A percentile compares a stretch with the other conserved stretches of the same genome.
phyloP scores from a whole-genome alignment of 2,888 invertebrate genomes.

The Dicyrtoma fusca region DNA sequence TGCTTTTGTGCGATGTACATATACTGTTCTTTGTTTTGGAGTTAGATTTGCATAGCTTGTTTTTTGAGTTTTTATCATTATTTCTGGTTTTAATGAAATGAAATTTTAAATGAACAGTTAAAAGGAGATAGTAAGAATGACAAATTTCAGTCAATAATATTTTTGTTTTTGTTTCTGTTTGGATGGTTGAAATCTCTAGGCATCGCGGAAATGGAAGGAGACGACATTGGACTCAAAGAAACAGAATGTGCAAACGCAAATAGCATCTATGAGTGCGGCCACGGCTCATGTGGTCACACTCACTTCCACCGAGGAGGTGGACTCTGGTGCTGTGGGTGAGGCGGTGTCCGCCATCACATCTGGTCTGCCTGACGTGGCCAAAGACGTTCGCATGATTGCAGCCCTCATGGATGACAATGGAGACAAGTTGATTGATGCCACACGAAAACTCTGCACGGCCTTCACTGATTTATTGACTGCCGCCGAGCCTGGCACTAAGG shows the following conservation, averaged over 20 bases:
- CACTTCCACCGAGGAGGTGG: constrained; percentile 83
- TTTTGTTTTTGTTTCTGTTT: background rate
- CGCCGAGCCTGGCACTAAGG: constrained; percentile 91
- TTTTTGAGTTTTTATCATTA: too few relatives aligned
- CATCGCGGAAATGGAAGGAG: constrained; percentile 91
- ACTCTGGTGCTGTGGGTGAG: constrained; percentile 94
- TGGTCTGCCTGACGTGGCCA: constrained; percentile 94
- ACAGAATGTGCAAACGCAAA: constrained; percentile 94
- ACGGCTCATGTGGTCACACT: constrained; percentile 95
- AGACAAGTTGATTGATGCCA: constrained; percentile 86
- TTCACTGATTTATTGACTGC: constrained; percentile 93
- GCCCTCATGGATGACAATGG: constrained; percentile 91
- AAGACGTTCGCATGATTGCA: constrained; percentile 92
- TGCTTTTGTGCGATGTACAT: background rate
- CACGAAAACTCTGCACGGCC: constrained; percentile 86
- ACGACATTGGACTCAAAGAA: constrained; percentile 91
- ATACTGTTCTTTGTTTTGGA: background rate
- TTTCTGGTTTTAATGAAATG: too few relatives aligned
- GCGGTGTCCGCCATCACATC: constrained; percentile 97
- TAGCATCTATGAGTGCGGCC: constrained; percentile 99
- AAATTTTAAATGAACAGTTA: background rate
- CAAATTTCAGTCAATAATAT: constrained; percentile 9
- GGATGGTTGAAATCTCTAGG: constrained; percentile 59
- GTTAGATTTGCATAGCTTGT: background rate
- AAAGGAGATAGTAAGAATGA: background rate